Evolutionary conservation across 2,888 invertebrate genomes (phyloP).

Genomic region (Acronicta psi): DNA sequence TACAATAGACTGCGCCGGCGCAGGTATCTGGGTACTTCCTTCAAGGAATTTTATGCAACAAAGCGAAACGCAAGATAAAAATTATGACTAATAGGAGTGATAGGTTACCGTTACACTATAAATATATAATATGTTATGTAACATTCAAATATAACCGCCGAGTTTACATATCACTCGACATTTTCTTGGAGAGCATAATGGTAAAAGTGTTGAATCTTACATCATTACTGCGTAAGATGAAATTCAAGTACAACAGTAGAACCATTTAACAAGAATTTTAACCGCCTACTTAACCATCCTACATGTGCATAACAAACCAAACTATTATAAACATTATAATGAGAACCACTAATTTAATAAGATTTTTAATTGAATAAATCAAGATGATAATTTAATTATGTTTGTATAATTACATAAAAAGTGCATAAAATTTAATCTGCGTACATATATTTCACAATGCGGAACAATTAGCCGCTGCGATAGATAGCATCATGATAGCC

Average conservation of each 20-base stretch:
- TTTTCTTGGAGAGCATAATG: constrained; percentile 38
- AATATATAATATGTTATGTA: constrained; percentile 29
- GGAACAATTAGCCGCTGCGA: constrained; percentile 29
- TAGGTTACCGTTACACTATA: background rate
- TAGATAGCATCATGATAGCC: constrained; percentile 19
- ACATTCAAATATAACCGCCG: constrained; percentile 18
- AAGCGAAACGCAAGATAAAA: constrained; percentile 19
- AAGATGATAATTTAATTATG: constrained; percentile 4
- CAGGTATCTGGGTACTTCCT: constrained; percentile 23
- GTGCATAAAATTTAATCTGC: background rate
- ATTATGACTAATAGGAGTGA: constrained; percentile 3
- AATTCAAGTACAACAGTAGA: constrained; percentile 7
- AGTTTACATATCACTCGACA: constrained; percentile 50
- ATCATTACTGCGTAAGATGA: constrained; percentile 16
- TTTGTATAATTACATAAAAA: constrained; percentile 17
- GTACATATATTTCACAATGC: constrained; percentile 28
- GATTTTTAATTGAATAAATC: constrained; percentile 10
- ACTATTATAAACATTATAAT: constrained; percentile 1
- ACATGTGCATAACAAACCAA: constrained; percentile 12
- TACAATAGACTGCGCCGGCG: constrained; percentile 13
- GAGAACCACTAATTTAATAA: constrained; percentile 6
- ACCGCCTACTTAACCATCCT: background rate
- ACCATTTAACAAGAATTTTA: constrained; percentile 2
- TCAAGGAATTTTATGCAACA: constrained; percentile 16
- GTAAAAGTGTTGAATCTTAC: constrained; percentile 29